Evolutionary conservation across 2,797 vertebrate species (phyloP), one percentile per base, ranked within the genome.

Genomic region (Ctenochaetus hawaiiensis): DNA sequence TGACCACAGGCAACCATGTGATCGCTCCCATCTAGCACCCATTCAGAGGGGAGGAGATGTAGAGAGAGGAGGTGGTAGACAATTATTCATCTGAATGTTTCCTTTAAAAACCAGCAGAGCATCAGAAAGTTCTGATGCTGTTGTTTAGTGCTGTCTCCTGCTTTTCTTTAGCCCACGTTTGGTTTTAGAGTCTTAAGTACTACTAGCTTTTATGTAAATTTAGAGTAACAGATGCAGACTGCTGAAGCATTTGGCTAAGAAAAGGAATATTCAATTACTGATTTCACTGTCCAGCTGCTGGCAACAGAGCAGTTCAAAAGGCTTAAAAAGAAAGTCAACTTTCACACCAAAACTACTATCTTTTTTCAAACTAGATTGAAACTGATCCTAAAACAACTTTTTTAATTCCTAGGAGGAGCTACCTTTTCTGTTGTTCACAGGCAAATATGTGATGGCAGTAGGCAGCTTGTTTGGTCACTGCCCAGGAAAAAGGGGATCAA

Each of bases 171-270:
- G 34, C 20, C 39, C 8, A 22, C 45, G 63, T 56, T 62, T 70
- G 18, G 43, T 18, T 49, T 7, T 3, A 3, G 4, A 20, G 22
- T 34, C 51, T 49, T 17, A n/a, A 65, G 44, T 14, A 20, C 22
- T 39, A 9, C 64, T 68, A 30, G 59, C 64, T 67, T 69, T 77
- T 37, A 63, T 80, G 69, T 60, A 39, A 58, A 77, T 70, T 20
- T 53, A 44, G 67, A 83, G 54, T 45, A 47, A 62, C 13, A 73
- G 23, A 37, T 49, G 51, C 26, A 48, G 70, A 44, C 8, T 23
- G 69, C 63, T 34, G 10, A 67, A 59, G 67, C 18, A 13, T 41
- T 41, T 41, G 39, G 39, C 39, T 1, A 8, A 41, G 39, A 41
- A 41, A 41, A 41, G 8, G 39, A 41, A 41, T 41, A 41, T 41